Evolutionary conservation across 2,113 vertebrate genomes (phyloP).

Genomic region (Pelmatolapia mariae): DNA sequence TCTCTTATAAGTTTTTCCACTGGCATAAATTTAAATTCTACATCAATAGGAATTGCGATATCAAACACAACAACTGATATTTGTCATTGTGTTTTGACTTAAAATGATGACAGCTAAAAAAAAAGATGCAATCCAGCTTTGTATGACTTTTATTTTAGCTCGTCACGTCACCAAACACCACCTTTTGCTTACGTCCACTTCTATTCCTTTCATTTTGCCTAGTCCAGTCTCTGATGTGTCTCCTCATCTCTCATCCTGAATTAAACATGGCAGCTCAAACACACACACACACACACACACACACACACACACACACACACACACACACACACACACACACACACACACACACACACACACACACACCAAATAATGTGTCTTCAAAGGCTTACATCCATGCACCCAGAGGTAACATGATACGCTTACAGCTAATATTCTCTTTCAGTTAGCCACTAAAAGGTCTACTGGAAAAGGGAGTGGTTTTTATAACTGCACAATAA

Average conservation of each 20-base stretch:
- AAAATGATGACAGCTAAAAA: background rate
- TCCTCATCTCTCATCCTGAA: background rate
- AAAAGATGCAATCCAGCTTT: background rate
- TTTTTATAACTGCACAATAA: background rate
- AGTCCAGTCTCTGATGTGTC: background rate
- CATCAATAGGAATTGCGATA: background rate
- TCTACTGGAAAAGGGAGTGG: constrained; percentile 24
- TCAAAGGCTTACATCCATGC: background rate
- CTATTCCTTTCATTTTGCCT: background rate
- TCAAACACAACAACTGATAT: background rate
- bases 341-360: background rate
- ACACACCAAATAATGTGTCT: background rate
- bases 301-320: background rate
- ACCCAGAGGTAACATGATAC: constrained; percentile 32
- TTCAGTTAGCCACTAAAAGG: constrained; percentile 21
- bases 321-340: background rate
- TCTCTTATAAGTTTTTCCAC: background rate
- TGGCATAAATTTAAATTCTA: background rate
- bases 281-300: background rate
- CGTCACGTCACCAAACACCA: accelerated
- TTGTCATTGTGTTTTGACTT: background rate
- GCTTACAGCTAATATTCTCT: background rate
- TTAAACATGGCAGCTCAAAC: background rate
- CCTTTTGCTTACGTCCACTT: background rate
- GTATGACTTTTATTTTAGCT: background rate